Evolutionary conservation across 2,797 vertebrate species (phyloP).

Genomic region (Euphonia xanthogaster): DNA sequence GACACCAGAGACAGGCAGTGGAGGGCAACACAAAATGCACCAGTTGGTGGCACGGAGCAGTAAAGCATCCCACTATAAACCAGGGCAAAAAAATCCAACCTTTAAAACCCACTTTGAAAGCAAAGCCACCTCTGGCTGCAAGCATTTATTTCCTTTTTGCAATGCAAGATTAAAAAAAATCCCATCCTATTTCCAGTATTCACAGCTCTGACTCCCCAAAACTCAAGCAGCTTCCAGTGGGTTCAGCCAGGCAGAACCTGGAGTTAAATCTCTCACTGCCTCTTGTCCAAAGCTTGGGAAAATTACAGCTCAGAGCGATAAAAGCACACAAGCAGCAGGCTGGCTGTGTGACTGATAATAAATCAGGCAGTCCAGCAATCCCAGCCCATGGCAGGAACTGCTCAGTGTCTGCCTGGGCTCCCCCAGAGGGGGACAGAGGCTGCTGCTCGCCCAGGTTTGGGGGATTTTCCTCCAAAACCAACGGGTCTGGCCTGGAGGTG

Average conservation of each 20-base stretch:
- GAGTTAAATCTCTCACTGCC: neutral
- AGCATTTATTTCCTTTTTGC: neutral
- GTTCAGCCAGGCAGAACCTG: neutral
- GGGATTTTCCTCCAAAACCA: neutral
- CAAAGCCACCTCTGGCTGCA: rapidly evolving
- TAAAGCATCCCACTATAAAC: neutral
- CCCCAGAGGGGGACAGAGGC: neutral
- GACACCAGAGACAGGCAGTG: neutral
- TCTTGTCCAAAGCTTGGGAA: neutral
- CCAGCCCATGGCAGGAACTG: neutral
- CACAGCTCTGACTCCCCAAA: neutral
- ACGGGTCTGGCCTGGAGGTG: rapidly evolving
- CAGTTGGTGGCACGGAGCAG: neutral
- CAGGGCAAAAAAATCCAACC: neutral
- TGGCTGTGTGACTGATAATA: neutral
- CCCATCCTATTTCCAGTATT: neutral
- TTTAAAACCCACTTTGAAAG: neutral
- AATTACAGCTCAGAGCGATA: neutral
- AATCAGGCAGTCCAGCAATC: neutral
- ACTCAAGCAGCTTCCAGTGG: neutral
- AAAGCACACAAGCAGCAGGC: neutral
- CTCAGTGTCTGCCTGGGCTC: rapidly evolving
- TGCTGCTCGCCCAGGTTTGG: neutral
- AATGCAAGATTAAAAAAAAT: neutral
- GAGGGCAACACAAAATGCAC: neutral